Conservation (phyloP, 1,140 invertebrate genomes). For the Solenopsis invicta region DNA sequence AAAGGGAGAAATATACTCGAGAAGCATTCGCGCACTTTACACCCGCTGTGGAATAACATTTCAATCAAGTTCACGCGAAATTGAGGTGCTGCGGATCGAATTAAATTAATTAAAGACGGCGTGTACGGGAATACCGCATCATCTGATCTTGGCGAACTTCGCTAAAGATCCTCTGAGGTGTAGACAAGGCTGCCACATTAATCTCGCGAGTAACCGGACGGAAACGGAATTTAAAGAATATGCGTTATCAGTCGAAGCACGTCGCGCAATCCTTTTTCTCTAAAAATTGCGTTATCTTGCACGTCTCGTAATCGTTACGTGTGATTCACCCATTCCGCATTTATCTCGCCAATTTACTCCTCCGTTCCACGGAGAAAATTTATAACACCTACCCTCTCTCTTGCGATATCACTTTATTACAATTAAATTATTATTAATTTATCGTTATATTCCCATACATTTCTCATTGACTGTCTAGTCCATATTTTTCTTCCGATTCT, state of each 20-base stretch:
- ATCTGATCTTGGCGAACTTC: constrained; percentile 54
- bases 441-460: constrained; percentile 1
- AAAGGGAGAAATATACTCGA: constrained; percentile 1
- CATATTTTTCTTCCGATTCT: neutral
- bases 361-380: constrained; percentile 22
- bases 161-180: constrained; percentile 54
- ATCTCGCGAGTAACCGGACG: constrained; percentile 33
- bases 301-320: constrained; percentile 50
- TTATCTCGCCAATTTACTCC: constrained; percentile 55
- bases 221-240: constrained; percentile 45
- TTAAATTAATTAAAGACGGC: constrained; percentile 60
- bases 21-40: neutral
- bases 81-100: constrained; percentile 37
- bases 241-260: constrained; percentile 42
- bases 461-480: neutral
- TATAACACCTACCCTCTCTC: neutral
- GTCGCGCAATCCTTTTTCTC: constrained; percentile 36
- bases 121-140: constrained; percentile 5
- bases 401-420: neutral
- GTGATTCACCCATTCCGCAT: constrained; percentile 24
- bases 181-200: constrained; percentile 52
- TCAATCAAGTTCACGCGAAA: constrained; percentile 50
- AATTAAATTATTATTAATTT: constrained; percentile 40
- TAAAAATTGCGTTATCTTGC: constrained; percentile 50
- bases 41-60: constrained; percentile 38